phyloP scores from a whole-genome alignment of 2,888 invertebrate genomes.

The Polymixis lichenea region DNA sequence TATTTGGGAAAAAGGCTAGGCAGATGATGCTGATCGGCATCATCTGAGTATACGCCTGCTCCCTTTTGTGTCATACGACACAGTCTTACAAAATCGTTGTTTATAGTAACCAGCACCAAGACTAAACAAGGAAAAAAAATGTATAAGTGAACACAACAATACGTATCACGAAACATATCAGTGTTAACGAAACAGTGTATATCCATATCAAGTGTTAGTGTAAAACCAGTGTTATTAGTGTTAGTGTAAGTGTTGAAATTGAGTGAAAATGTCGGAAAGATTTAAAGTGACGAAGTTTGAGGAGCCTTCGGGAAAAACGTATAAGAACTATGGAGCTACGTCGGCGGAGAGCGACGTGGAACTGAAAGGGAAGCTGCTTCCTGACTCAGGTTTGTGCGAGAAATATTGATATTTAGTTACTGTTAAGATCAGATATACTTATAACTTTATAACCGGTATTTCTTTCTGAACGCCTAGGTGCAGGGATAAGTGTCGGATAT shows the following conservation, averaged over 20 bases:
- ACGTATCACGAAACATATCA: constrained; percentile 50
- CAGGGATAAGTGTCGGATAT: neutral
- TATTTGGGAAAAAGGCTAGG: too few species aligned
- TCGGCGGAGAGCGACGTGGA: constrained; percentile 87
- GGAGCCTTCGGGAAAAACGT: constrained; percentile 88
- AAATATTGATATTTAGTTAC: constrained; percentile 30
- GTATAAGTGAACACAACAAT: constrained; percentile 45
- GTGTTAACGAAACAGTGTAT: constrained; percentile 59
- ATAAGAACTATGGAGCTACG: constrained; percentile 91
- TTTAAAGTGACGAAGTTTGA: constrained; percentile 91
- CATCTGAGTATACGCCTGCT: neutral
- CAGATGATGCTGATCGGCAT: too few species aligned
- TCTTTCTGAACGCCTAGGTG: neutral
- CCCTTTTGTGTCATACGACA: neutral
- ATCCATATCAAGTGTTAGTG: constrained; percentile 63
- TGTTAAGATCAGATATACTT: neutral
- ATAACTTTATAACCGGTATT: constrained; percentile 1
- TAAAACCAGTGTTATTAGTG: constrained; percentile 43
- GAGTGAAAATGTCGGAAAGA: constrained; percentile 90
- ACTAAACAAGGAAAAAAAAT: constrained; percentile 46
- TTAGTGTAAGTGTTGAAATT: constrained; percentile 60
- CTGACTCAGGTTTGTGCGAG: constrained; percentile 83
- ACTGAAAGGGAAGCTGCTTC: constrained; percentile 85
- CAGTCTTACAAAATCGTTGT: constrained; percentile 43
- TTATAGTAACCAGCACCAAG: constrained; percentile 42